Evolutionary conservation across 2,888 invertebrate species (phyloP), one percentile per base, ranked within the genome.

Genomic region (Leucophora obtusa): DNA sequence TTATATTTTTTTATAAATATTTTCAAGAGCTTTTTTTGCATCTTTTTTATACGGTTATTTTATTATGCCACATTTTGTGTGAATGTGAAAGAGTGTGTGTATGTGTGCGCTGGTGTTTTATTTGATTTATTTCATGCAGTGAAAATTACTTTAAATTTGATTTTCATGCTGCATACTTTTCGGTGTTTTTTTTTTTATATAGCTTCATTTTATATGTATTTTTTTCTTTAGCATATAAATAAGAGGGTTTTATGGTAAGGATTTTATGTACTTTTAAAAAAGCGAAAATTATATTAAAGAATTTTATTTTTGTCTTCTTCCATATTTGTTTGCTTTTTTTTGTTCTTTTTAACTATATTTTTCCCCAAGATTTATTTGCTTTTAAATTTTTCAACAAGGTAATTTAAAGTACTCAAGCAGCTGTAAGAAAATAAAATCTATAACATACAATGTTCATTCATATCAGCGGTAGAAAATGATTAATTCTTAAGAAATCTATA

Each of bases 131-230:
- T 72, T 69, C 50, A 82, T 79, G 75, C 74, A 78, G 78, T 63
- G 74, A 71, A 82, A 79, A 79, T 82, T 79, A 70, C 69, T 82
- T 82, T 75, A 76, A 68, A 79, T 79, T 79, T 79, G 65, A 81
- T 77, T 81, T 77, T 81, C 53, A 58, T 56, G 73, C 73, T 77
- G 81, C 81, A 81, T 81, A 81, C 81, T 77, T 81, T 77, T 73
- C 51, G 77, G 73, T 50, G 73, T 38, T 70, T n/a, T 10, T 5
- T 47, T 60, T 60, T 24, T 51, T 18, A 56, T 69, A 33, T 6
- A 14, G 28, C n/a, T 47, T 47, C 11, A 2, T 43, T 47, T 14
- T n/a, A 14, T n/a, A 2, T 6, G 2, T 47, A n/a, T 47, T 47
- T 47, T 43, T 14, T 43, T 11, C 14, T 43, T n/a, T 6, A 14